A percentile compares a stretch with the other conserved stretches of the same genome.
Evolutionary conservation across 2,888 invertebrate genomes (phyloP).

Genomic region (Candidula unifasciata): DNA sequence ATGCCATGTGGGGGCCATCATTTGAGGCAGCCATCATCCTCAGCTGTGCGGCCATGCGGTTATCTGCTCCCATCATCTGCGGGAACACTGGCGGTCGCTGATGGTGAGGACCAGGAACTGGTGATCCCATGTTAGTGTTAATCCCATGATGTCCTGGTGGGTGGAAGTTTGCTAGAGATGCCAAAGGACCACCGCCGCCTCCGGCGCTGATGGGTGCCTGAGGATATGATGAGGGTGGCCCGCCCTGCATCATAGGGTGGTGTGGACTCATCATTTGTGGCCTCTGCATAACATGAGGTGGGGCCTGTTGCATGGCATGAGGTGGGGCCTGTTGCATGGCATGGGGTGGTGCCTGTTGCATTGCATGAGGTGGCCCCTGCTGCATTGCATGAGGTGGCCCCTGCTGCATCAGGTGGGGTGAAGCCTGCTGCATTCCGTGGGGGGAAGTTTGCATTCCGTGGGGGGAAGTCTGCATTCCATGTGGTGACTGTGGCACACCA

Average conservation of each 20-base stretch:
- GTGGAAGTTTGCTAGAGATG: slow-evolving; percentile 48
- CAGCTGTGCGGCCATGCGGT: slow-evolving; percentile 50
- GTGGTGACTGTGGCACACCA: slow-evolving; percentile 52
- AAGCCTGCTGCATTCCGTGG: slow-evolving; percentile 39
- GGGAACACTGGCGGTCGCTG: slow-evolving; percentile 49
- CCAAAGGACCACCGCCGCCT: slow-evolving; percentile 46
- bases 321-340: slow-evolving; percentile 51
- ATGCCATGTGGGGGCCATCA: slow-evolving; percentile 32
- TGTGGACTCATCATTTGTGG: slow-evolving; percentile 53
- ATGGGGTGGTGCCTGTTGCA: slow-evolving; percentile 42
- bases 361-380: slow-evolving; percentile 19
- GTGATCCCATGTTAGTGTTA: slow-evolving; percentile 39
- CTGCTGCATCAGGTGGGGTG: slow-evolving; percentile 48
- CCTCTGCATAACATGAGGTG: slow-evolving; percentile 46
- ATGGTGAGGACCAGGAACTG: slow-evolving; percentile 43
- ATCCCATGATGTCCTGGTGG: slow-evolving; percentile 44
- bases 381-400: slow-evolving; percentile 44
- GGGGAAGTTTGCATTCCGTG: slow-evolving; percentile 40
- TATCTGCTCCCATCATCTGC: slow-evolving; percentile 47
- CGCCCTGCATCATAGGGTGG: slow-evolving; percentile 38
- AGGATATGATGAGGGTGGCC: slow-evolving; percentile 43
- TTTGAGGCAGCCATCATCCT: slow-evolving; percentile 46
- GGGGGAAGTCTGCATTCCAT: slow-evolving; percentile 46
- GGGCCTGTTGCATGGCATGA: slow-evolving; percentile 41
- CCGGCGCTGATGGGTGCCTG: slow-evolving; percentile 43